A percentile compares a stretch with the other conserved stretches of the same genome.
These are phyloP conservation scores for Oryzias dopingdopingensis DNA, from an alignment of 2,797 vertebrate genomes.

Conservation along the genomic window DNA sequence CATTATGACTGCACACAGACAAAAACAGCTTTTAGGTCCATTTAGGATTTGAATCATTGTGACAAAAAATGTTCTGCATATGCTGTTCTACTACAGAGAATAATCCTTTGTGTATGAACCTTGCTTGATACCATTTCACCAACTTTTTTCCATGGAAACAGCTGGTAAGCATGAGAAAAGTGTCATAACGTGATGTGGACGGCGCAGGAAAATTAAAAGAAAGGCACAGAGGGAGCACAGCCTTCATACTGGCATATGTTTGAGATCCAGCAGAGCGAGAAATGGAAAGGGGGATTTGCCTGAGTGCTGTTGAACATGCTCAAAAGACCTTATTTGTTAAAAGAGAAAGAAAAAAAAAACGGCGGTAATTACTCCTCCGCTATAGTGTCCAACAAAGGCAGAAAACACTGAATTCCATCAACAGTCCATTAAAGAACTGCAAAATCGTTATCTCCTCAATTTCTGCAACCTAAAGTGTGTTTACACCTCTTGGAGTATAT, in stretches of 20 bases:
- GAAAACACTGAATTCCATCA: no score
- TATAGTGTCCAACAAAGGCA: no score
- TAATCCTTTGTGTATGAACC: neutral
- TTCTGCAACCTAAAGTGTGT: no score
- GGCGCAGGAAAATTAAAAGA: constrained; percentile 31
- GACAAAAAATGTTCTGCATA: constrained; percentile 6
- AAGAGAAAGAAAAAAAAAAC: neutral
- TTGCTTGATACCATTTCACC: constrained; percentile 21
- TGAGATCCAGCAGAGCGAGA: constrained; percentile 15
- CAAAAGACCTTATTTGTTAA: constrained; percentile 3
- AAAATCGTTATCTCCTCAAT: no score
- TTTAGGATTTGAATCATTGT: constrained; percentile 13
- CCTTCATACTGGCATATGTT: constrained; percentile 30
- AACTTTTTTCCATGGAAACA: constrained; percentile 45
- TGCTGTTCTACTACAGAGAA: constrained; percentile 2
- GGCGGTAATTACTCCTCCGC: no score
- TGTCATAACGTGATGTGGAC: constrained; percentile 30
- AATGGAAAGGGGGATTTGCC: neutral
- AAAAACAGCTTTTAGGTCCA: neutral
- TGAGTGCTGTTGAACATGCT: constrained; percentile 4
- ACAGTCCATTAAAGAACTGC: no score
- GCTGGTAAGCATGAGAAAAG: constrained; percentile 48
- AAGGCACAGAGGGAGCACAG: constrained; percentile 24
- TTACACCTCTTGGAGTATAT: neutral
- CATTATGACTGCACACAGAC: constrained; percentile 20